These are phyloP conservation scores for Drosophila navojoa DNA, from an alignment of 1,140 invertebrate genomes.

Conservation along the genomic window DNA sequence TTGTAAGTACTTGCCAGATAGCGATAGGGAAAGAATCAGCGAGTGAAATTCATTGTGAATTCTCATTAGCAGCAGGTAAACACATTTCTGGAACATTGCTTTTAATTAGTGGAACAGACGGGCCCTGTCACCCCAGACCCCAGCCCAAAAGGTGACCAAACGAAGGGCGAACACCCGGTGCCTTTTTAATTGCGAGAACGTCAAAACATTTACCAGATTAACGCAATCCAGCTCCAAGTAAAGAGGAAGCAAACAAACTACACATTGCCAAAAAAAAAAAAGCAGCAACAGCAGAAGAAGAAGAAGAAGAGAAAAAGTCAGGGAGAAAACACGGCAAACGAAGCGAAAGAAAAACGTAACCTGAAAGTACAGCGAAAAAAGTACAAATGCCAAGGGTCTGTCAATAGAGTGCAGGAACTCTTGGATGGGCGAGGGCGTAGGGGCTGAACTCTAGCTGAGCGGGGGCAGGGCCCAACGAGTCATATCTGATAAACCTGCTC, in stretches of 20 bases:
- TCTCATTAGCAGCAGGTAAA: constrained; percentile 80
- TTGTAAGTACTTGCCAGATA: constrained; percentile 26
- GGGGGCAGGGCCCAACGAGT: constrained; percentile 37
- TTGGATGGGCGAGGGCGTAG: neutral
- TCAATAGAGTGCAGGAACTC: constrained; percentile 65
- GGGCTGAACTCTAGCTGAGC: constrained; percentile 6
- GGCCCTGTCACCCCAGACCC: constrained; percentile 38
- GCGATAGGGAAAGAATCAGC: constrained; percentile 51
- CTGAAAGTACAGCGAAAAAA: constrained; percentile 1
- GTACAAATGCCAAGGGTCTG: constrained; percentile 53
- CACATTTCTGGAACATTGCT: constrained; percentile 81
- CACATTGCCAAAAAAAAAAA: constrained; percentile 44
- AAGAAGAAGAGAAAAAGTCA: constrained; percentile 13
- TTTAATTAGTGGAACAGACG: constrained; percentile 80
- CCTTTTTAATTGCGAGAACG: constrained; percentile 78
- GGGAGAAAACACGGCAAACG: constrained; percentile 21
- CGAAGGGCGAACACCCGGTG: constrained; percentile 65
- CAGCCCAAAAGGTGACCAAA: constrained; percentile 53
- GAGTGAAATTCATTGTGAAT: constrained; percentile 79
- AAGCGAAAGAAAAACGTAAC: constrained; percentile 36
- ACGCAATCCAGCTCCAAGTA: constrained; percentile 74
- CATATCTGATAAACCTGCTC: constrained; percentile 80
- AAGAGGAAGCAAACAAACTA: constrained; percentile 50
- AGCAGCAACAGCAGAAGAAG: neutral
- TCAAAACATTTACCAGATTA: constrained; percentile 81